These are phyloP conservation scores for Ormia ochracea DNA, from an alignment of 2,888 invertebrate genomes.

Conservation along the genomic window DNA sequence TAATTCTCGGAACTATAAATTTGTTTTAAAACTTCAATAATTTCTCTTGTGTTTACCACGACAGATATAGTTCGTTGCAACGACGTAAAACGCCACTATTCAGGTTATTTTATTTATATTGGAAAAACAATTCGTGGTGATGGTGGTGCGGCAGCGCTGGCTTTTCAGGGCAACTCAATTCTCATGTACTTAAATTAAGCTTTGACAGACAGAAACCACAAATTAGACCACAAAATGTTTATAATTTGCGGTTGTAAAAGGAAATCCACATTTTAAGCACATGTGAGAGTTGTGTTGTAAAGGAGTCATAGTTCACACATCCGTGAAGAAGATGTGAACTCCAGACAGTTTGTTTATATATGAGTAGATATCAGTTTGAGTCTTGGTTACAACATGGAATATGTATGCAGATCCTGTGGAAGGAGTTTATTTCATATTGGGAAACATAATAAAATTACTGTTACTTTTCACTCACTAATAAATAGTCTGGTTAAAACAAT, in stretches of 20 bases:
- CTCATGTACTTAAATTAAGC: constrained; percentile 51
- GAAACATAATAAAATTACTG: no score
- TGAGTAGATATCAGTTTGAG: no score
- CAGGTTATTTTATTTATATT: background rate
- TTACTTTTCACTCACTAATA: no score
- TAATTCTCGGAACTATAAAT: no score
- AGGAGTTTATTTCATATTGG: no score
- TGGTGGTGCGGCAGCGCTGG: constrained; percentile 5
- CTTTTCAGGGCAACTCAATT: constrained; percentile 40
- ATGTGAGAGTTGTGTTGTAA: background rate
- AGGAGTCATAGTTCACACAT: constrained; percentile 17
- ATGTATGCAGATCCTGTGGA: no score
- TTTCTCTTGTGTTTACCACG: background rate
- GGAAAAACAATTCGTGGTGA: background rate
- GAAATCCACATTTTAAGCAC: constrained; percentile 9
- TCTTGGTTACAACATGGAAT: no score
- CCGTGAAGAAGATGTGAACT: no score
- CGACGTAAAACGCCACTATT: background rate
- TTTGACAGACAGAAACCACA: constrained; percentile 59
- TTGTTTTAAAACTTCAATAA: no score
- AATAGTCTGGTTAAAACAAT: no score
- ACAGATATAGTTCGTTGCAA: constrained; percentile 1
- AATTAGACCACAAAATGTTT: constrained; percentile 60
- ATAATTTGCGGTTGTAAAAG: constrained; percentile 49
- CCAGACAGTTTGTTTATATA: no score